Base-by-base conservation (phyloP, 2,888 invertebrate genomes). In the Lomographa bimaculata region DNA sequence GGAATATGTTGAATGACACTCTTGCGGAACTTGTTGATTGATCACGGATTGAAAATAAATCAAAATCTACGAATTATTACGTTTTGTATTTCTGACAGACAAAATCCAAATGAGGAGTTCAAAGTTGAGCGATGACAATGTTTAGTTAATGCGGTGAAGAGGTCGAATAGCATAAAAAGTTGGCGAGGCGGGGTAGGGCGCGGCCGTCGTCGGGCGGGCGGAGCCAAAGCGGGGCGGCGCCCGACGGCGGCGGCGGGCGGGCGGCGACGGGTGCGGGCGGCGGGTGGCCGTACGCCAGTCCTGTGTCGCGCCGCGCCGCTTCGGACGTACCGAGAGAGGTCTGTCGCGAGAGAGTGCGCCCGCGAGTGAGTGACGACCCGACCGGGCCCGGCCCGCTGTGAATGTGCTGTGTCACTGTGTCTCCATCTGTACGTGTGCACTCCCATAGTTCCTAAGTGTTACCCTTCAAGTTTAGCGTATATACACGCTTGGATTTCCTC, bases 241-340 rank as follows among this genome's bases (percentile, higher is more conserved):
- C 28, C 17, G 27, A 19, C 11, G 26, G 25, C 33, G 9, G 40
- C 33, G 48, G 35, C 47, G 40, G 41, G 46, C 30, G 29, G 44
- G 44, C 30, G 39, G 40, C 14, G 24, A 32, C 33, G 27, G 49
- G 38, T 23, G 20, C 11, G 9, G 32, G 16, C 3, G 34, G 8
- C 20, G 25, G 8, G 25, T 3, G 34, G n/a, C 18, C 27, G 23
- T 4, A 35, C 23, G 11, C 43, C 10, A 26, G 9, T 17, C 36
- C 74, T 74, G 78, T 76, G 57, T 42, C 64, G 71, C 69, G 72
- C 70, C 71, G 64, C 71, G 75, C 66, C 68, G 70, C 46, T 38
- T 40, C 43, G 58, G 44, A 54, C 60, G 71, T 57, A 4, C 4
- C 14, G n/a, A n/a, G n/a, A n/a, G n/a, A n/a, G n/a, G n/a, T n/a